phyloP scores from a whole-genome alignment of 2,797 vertebrate species.

The Triplophysa bombifrons region DNA sequence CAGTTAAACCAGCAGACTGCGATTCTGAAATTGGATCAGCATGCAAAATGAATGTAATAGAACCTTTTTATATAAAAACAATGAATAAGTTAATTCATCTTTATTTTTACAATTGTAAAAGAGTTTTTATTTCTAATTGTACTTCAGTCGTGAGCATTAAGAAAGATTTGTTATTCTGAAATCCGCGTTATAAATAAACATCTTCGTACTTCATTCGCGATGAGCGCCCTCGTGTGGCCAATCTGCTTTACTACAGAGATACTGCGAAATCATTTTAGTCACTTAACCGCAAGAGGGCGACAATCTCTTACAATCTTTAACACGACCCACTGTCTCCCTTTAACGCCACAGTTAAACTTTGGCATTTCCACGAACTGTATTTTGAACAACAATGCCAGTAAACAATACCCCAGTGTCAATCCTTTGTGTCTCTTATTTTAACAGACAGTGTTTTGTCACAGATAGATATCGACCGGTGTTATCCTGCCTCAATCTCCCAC shows the following conservation, averaged over 20 bases:
- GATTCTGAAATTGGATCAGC: no score
- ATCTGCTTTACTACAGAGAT: not conserved
- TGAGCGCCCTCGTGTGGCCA: conserved; percentile 1
- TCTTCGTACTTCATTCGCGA: not conserved
- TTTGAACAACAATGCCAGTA: conserved; percentile 1
- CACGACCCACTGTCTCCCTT: not conserved
- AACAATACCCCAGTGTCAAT: conserved; percentile 2
- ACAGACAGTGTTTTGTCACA: conserved; percentile 2
- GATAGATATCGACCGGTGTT: not conserved
- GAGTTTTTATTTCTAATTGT: not conserved
- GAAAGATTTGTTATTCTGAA: not conserved
- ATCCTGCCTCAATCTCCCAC: not conserved
- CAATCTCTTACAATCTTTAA: not conserved
- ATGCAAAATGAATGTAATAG: no score
- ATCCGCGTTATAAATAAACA: no score
- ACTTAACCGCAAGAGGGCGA: conserved; percentile 4
- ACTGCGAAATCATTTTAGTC: not conserved
- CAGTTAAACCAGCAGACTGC: not conserved
- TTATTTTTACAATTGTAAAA: no score
- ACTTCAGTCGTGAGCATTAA: not conserved
- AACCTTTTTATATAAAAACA: no score
- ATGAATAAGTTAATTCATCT: no score
- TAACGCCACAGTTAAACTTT: conserved; percentile 3
- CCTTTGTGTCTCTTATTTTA: conserved; percentile 5
- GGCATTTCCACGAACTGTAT: not conserved